Conservation (phyloP, 2,797 vertebrate genomes). For the Hemitrygon akajei region DNA sequence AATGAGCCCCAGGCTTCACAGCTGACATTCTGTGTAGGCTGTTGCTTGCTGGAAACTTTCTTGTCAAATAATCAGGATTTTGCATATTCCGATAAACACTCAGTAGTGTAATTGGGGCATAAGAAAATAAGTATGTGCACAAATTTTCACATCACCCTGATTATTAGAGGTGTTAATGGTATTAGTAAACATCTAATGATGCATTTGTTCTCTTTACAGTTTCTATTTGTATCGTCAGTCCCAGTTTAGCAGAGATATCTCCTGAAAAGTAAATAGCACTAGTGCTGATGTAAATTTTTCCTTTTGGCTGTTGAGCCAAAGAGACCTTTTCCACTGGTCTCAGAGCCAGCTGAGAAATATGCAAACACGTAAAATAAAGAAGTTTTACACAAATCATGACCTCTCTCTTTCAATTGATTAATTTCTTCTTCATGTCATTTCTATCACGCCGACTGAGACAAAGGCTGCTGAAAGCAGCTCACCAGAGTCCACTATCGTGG, state of each 20-base stretch:
- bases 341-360: background rate
- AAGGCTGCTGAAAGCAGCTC: too few relatives aligned
- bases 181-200: background rate
- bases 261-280: background rate
- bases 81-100: too few relatives aligned
- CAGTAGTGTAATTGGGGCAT: too few relatives aligned
- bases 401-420: background rate
- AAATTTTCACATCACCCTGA: too few relatives aligned
- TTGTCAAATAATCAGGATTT: background rate
- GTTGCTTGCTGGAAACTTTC: background rate
- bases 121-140: too few relatives aligned
- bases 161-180: too few relatives aligned
- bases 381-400: background rate
- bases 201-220: background rate
- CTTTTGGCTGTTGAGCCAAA: background rate
- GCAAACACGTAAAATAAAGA: background rate
- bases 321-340: background rate
- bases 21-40: background rate
- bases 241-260: background rate
- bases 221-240: background rate
- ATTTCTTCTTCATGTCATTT: too few relatives aligned
- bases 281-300: background rate
- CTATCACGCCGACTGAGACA: too few relatives aligned
- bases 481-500: too few relatives aligned
- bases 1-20: background rate